Evolutionary conservation across 2,888 invertebrate species (phyloP), one percentile per base, ranked within the genome.

Genomic region (Syritta pipiens): DNA sequence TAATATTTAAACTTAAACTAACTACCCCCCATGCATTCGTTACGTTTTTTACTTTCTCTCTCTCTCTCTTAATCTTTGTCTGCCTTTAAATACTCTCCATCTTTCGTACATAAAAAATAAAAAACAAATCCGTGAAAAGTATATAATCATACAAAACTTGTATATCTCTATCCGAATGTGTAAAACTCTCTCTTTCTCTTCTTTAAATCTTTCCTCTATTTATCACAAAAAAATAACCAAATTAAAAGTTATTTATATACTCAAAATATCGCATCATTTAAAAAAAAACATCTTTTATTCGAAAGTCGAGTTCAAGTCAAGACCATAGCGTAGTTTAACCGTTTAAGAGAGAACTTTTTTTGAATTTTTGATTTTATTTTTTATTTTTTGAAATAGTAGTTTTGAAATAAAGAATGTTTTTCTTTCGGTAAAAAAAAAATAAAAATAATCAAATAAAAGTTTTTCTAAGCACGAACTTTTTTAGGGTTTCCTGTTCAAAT

Each of bases 391-490:
- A 17, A 17, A 14, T 37, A 17, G 6, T 17, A 37, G 19, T 17
- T 37, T 37, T 37, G 14, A 17, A 37, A 28, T 30, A 48, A 40
- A 30, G 40, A 40, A 35, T 49, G 44, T 28, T 6, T 4, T 32
- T 20, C 22, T 46, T 42, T 49, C 44, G 37, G 57, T 49, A 26
- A 48, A 20, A 14, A 32, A 10, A 40, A 42, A 2, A 24, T n/a
- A 5, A 28, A 10, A 22, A 28, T n/a, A 14, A 14, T 14, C 9
- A 14, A 4, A 42, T n/a, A 32, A 19, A 12, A 17, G 17, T 22
- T 28, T 10, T 48, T 55, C 3, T 48, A 40, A 53, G 68, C 68
- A 68, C 68, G 75, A 59, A 37, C 17, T 37, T 32, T 32, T 30
- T 22, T 22, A 44, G 32, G 22, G 6, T 53, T 53, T 9, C 1